Evolutionary conservation across 2,888 invertebrate genomes (phyloP).

Genomic region (Papilio elwesi): DNA sequence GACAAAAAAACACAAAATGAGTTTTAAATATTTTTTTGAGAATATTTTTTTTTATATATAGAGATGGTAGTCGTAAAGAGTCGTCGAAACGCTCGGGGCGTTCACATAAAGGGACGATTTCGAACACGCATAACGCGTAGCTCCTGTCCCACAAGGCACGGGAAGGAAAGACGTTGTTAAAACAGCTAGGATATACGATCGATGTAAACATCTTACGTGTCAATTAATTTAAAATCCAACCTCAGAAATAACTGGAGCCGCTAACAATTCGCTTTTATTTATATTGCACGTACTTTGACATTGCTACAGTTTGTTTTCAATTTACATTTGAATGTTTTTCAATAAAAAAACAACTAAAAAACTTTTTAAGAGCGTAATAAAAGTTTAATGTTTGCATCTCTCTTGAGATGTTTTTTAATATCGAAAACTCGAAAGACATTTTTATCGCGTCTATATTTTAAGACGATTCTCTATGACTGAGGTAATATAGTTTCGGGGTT

Average conservation of each 20-base stretch:
- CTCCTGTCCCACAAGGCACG: too few relatives aligned
- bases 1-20: too few relatives aligned
- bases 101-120: too few relatives aligned
- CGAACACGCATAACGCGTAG: too few relatives aligned
- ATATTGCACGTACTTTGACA: background rate
- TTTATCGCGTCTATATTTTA: too few relatives aligned
- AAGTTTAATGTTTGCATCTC: background rate
- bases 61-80: too few relatives aligned
- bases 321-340: background rate
- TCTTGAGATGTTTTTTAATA: background rate
- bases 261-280: constrained; percentile 33
- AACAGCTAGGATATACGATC: background rate
- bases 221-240: constrained; percentile 24
- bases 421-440: background rate
- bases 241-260: constrained; percentile 19
- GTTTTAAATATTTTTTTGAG: too few relatives aligned
- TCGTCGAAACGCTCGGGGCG: too few relatives aligned
- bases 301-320: background rate
- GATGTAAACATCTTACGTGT: constrained; percentile 15
- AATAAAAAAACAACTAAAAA: constrained; percentile 4
- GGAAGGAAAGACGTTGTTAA: too few relatives aligned
- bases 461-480: too few relatives aligned
- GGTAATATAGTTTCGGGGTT: too few relatives aligned
- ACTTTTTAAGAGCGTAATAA: background rate
- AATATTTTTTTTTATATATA: too few relatives aligned